Evolutionary conservation across 2,888 invertebrate genomes (phyloP).

Genomic region (Meta bourneti): DNA sequence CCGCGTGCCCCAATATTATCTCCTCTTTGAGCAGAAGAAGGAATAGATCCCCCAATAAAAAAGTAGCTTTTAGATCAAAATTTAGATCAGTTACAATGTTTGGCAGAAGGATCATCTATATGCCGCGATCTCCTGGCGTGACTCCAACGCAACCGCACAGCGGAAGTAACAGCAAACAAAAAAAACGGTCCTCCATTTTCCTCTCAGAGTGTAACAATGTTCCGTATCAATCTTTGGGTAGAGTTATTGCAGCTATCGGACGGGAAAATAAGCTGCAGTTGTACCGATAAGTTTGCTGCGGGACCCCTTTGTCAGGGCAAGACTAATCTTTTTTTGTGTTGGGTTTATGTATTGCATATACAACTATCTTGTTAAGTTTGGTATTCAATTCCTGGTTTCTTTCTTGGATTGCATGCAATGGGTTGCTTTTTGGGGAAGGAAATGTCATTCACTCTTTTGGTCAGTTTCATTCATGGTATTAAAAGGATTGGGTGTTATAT

Average conservation of each 20-base stretch:
- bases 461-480: too few relatives aligned
- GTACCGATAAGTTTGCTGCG: constrained; percentile 47
- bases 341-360: constrained; percentile 16
- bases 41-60: constrained; percentile 4
- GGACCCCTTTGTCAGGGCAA: constrained; percentile 29
- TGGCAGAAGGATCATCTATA: constrained; percentile 52
- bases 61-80: constrained; percentile 53
- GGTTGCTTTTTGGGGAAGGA: not conserved
- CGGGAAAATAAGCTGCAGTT: constrained; percentile 57
- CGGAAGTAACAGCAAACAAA: constrained; percentile 41
- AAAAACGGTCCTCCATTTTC: constrained; percentile 59
- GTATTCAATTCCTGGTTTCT: not conserved
- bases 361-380: not conserved
- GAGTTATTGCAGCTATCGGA: constrained; percentile 69
- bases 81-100: constrained; percentile 56
- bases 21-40: not conserved
- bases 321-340: constrained; percentile 8
- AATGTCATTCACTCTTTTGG: not conserved
- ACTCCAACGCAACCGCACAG: constrained; percentile 34
- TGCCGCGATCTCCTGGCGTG: constrained; percentile 49
- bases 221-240: constrained; percentile 55
- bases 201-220: constrained; percentile 18
- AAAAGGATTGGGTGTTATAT: too few relatives aligned
- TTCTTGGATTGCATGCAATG: not conserved
- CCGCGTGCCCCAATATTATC: constrained; percentile 5